Evolutionary conservation across 2,888 invertebrate genomes (phyloP), one percentile per base, ranked within the genome.

Genomic region (Argynnis bischoffii): DNA sequence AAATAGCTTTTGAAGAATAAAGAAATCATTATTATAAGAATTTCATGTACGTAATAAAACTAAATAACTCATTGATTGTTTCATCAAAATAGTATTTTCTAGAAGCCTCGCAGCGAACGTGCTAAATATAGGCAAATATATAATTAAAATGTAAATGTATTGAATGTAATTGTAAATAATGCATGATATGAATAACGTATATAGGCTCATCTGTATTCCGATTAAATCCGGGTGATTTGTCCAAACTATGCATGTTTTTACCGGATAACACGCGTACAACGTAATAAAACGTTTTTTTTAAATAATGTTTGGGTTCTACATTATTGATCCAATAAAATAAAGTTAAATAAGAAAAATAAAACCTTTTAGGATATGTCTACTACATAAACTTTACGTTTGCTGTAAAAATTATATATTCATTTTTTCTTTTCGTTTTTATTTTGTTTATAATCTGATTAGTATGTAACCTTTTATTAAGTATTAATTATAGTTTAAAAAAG

Each of bases 101-200:
- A 55, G 63, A 56, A 63, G 16, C 54, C 21, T 50, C 55, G 41
- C 51, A 55, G 35, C 59, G 50, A 59, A 48, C 70, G 55, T 53
- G 64, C 53, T 50, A 69, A 61, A 67, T 66, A 48, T 55, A 60
- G 51, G 55, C 53, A 64, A 67, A 67, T 47, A 54, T 59, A 64
- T 60, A 66, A 64, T 72, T 72, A 67, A 71, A 71, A 71, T 71
- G 72, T 72, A 71, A 74, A 74, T 74, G 47, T 69, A 69, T 72
- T 64, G 65, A 66, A 51, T 60, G 68, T 54, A 63, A 60, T 53
- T 60, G 68, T 76, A 74, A 75, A 75, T 76, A 74, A 75, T 75
- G 68, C 70, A 75, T 74, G 69, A 70, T 69, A 69, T 55, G 69
- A 69, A 46, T 63, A 55, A 70, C 69, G 63, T 67, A 65, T 64